phyloP scores from a whole-genome alignment of 2,888 invertebrate species.

The Lasioglossum lativentre region DNA sequence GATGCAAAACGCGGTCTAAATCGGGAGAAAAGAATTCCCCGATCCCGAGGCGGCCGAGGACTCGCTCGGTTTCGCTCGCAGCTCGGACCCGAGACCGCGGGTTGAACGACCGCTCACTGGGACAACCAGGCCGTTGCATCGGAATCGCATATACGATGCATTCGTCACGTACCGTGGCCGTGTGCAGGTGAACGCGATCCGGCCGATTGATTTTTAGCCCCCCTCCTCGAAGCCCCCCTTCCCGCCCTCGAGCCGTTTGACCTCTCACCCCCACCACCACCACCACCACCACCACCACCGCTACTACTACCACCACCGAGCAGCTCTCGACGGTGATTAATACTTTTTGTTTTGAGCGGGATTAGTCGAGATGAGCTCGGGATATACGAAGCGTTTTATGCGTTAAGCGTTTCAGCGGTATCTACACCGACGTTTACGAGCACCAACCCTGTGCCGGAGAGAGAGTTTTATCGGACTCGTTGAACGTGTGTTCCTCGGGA shows the following conservation, averaged over 20 bases:
- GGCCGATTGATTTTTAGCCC: slow-evolving; percentile 61
- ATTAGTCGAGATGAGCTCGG: slow-evolving; percentile 5
- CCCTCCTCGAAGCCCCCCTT: background rate
- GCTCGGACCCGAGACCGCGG: slow-evolving; percentile 69
- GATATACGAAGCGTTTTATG: slow-evolving; percentile 2
- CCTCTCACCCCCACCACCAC: background rate
- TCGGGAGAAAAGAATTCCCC: slow-evolving; percentile 52
- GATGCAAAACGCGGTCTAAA: slow-evolving; percentile 44
- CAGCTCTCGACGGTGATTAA: slow-evolving; percentile 20
- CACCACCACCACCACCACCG: no score
- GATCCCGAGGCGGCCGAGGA: slow-evolving; percentile 26
- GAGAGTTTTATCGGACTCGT: background rate
- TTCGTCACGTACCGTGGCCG: slow-evolving; percentile 67
- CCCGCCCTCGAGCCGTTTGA: background rate
- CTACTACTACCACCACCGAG: no score
- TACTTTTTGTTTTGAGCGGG: slow-evolving; percentile 6
- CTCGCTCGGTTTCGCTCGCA: slow-evolving; percentile 78
- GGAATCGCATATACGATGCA: slow-evolving; percentile 72
- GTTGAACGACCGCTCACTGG: slow-evolving; percentile 84
- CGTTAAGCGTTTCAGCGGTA: slow-evolving; percentile 12
- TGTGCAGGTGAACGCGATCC: slow-evolving; percentile 68
- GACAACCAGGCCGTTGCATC: slow-evolving; percentile 74
- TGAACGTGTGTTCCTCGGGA: background rate
- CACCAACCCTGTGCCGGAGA: background rate
- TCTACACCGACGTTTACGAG: slow-evolving; percentile 1